A percentile compares a stretch with the other conserved stretches of the same genome.
phyloP scores from a whole-genome alignment of 1,140 invertebrate genomes.

The Littorina saxatilis region DNA sequence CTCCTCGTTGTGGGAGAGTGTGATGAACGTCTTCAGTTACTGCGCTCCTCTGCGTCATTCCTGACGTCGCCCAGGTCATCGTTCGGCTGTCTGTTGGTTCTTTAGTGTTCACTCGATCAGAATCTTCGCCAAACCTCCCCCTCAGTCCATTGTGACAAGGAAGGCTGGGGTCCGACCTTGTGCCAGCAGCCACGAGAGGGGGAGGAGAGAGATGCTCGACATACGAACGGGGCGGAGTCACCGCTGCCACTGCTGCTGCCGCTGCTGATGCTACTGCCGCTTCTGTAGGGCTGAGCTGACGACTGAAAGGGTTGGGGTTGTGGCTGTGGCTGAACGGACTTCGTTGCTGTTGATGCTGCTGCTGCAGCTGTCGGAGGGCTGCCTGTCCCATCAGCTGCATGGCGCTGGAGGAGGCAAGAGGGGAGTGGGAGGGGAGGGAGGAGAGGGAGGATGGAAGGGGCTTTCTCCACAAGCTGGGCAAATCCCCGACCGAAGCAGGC shows the following conservation, averaged over 20 bases:
- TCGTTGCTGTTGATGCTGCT: conserved; percentile 1
- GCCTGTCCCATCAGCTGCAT: not conserved
- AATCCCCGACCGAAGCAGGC: not conserved
- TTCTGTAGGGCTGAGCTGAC: not conserved
- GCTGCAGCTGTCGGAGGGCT: not conserved
- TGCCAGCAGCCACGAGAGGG: not conserved
- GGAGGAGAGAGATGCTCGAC: not conserved
- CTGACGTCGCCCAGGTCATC: not conserved
- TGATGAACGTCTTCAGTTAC: too few species aligned
- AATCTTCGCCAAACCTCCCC: not conserved
- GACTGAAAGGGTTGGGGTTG: not conserved
- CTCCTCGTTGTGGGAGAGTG: not conserved
- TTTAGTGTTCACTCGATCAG: not conserved
- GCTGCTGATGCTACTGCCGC: conserved; percentile 3
- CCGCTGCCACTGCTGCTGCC: conserved; percentile 15
- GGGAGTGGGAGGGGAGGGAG: not conserved
- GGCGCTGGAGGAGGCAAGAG: not conserved
- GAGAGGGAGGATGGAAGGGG: not conserved
- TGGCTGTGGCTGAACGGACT: not conserved
- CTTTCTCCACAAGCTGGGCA: not conserved
- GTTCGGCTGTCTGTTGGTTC: not conserved
- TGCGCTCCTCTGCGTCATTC: not conserved
- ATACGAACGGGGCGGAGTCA: not conserved
- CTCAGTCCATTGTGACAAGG: not conserved
- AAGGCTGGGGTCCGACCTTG: not conserved